A percentile compares a stretch with the other conserved stretches of the same genome.
Evolutionary conservation across 2,797 vertebrate genomes (phyloP).

Genomic region (Clarias platycephalus): DNA sequence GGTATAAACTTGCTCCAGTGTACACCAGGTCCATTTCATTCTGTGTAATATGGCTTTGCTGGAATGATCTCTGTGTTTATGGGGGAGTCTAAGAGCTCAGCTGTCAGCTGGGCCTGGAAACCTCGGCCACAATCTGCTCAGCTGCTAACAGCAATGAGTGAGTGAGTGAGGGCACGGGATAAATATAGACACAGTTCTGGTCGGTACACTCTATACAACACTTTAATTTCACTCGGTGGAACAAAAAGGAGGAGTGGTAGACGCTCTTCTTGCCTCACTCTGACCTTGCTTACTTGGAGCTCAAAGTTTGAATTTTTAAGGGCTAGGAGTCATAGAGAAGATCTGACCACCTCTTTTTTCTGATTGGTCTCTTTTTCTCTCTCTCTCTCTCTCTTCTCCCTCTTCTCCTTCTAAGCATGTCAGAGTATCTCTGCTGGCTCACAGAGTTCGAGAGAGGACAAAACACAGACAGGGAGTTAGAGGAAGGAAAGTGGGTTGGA

Average conservation of each 20-base stretch:
- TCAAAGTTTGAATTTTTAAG: conserved; percentile 68
- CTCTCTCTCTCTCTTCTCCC: conserved; percentile 29
- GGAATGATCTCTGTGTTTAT: conserved; percentile 32
- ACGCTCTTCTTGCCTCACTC: conserved; percentile 46
- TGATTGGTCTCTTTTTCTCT: conserved; percentile 45
- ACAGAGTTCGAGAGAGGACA: conserved; percentile 66
- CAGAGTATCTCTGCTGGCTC: conserved; percentile 66
- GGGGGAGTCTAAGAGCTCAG: conserved; percentile 57
- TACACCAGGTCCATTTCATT: conserved; percentile 16
- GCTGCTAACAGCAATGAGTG: conserved; percentile 85
- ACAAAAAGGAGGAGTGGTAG: conserved; percentile 54
- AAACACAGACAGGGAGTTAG: conserved; percentile 60
- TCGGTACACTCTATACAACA: conserved; percentile 62
- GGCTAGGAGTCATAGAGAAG: conserved; percentile 72
- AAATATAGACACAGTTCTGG: conserved; percentile 85
- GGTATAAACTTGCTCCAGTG: not conserved
- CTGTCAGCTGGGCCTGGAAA: conserved; percentile 71
- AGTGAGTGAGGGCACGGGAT: conserved; percentile 82
- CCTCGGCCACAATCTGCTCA: conserved; percentile 82
- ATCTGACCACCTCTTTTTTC: conserved; percentile 63
- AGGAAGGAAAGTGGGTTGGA: conserved; percentile 42
- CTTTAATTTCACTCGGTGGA: conserved; percentile 76
- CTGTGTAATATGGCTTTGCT: conserved; percentile 6
- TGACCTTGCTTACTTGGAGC: conserved; percentile 43
- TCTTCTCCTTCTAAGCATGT: conserved; percentile 43